phyloP scores from a whole-genome alignment of 2,797 vertebrate genomes.

The Spondyliosoma cantharus region DNA sequence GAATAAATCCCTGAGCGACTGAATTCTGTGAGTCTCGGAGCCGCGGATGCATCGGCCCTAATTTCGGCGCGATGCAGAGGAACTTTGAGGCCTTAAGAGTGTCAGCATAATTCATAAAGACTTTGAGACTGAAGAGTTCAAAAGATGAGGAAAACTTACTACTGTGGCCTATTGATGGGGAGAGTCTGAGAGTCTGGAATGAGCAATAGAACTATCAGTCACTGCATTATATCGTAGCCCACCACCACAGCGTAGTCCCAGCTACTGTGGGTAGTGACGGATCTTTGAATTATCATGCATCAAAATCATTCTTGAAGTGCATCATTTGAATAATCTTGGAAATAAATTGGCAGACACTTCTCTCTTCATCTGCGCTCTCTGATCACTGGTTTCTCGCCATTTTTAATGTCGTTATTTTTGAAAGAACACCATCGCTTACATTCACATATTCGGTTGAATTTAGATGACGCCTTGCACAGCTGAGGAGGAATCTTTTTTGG shows the following conservation, averaged over 20 bases:
- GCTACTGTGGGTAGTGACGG: neutral
- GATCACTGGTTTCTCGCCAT: constrained; percentile 2
- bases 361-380: constrained; percentile 1
- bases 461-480: constrained; percentile 25
- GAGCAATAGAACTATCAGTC: constrained; percentile 19
- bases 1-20: constrained; percentile 46
- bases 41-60: constrained; percentile 30
- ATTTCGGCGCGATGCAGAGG: constrained; percentile 53
- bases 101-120: constrained; percentile 69
- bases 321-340: neutral
- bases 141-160: constrained; percentile 46
- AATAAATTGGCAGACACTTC: constrained; percentile 1
- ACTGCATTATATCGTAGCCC: constrained; percentile 3
- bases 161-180: constrained; percentile 21
- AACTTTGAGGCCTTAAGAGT: constrained; percentile 50
- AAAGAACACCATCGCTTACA: neutral
- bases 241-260: neutral
- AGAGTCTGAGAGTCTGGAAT: neutral
- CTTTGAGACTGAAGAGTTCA: constrained; percentile 46
- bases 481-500: constrained; percentile 25
- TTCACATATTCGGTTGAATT: constrained; percentile 28
- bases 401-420: constrained; percentile 22
- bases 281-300: neutral
- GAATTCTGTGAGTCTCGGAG: constrained; percentile 55
- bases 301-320: constrained; percentile 1